These are phyloP conservation scores for Mimachlamys varia DNA, from an alignment of 2,888 invertebrate genomes.

Conservation along the genomic window DNA sequence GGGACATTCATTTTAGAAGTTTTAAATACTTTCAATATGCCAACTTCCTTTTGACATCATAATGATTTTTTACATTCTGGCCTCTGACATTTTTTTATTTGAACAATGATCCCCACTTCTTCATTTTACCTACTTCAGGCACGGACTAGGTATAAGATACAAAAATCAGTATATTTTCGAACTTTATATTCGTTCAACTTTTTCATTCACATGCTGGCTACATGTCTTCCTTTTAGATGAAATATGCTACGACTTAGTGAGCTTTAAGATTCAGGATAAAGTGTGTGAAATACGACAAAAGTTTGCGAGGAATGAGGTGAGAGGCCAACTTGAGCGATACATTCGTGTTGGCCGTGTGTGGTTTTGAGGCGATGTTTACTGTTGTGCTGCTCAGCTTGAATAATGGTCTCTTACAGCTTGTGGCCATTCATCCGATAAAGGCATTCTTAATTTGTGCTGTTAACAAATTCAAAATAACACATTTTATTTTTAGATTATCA, in stretches of 20 bases:
- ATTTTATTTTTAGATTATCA: too few species aligned
- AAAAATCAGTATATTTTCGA: too few species aligned
- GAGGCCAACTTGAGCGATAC: slow-evolving; percentile 32
- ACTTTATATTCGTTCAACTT: not conserved
- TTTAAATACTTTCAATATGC: too few species aligned
- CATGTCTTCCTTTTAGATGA: slow-evolving; percentile 63
- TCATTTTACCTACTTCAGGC: too few species aligned
- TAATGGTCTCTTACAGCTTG: not conserved
- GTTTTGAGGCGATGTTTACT: not conserved
- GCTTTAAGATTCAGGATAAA: slow-evolving; percentile 59
- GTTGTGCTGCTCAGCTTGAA: not conserved
- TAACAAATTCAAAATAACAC: not conserved
- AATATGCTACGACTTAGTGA: slow-evolving; percentile 65
- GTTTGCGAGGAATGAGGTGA: slow-evolving; percentile 73
- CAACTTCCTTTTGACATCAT: too few species aligned
- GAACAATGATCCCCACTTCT: too few species aligned
- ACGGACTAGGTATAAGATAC: too few species aligned
- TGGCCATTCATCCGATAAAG: not conserved
- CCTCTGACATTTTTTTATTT: too few species aligned
- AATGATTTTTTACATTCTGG: too few species aligned
- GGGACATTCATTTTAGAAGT: too few species aligned
- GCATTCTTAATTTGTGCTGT: not conserved
- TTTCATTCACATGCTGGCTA: not conserved
- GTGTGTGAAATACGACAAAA: slow-evolving; percentile 68
- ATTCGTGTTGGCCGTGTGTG: not conserved